These are phyloP conservation scores for Calycopis cecrops DNA, from an alignment of 1,140 invertebrate species.

Conservation along the genomic window DNA sequence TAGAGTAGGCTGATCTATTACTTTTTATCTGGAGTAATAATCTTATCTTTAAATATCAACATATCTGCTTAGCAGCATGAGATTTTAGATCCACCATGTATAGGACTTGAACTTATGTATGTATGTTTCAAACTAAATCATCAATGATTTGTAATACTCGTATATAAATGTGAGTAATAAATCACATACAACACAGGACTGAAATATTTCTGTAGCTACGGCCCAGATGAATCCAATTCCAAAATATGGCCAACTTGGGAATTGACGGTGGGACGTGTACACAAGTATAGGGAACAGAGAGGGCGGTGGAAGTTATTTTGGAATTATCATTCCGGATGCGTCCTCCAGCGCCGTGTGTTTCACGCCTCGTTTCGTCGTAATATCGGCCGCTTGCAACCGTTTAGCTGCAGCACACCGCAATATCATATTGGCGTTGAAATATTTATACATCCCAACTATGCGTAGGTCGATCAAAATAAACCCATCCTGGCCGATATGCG, in stretches of 20 bases:
- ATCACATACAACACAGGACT: conserved; percentile 5
- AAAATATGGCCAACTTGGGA: conserved; percentile 76
- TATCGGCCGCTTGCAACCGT: conserved; percentile 60
- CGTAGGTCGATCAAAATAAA: conserved; percentile 21
- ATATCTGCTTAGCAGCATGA: too few species aligned
- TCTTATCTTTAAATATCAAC: too few species aligned
- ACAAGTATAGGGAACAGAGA: conserved; percentile 54
- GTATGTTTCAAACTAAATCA: too few species aligned
- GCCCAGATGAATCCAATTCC: conserved; percentile 77
- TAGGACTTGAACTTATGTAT: too few species aligned
- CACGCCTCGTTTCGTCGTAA: conserved; percentile 68
- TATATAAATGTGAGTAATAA: neutral
- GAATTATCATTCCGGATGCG: conserved; percentile 75
- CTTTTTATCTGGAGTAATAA: too few species aligned
- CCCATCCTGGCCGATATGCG: conserved; percentile 15
- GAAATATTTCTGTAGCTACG: conserved; percentile 63
- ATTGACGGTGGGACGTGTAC: conserved; percentile 71
- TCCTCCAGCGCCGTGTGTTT: conserved; percentile 62
- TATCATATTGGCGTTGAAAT: conserved; percentile 47
- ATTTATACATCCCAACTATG: conserved; percentile 34
- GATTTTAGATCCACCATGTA: too few species aligned
- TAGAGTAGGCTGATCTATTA: too few species aligned
- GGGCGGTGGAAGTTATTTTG: conserved; percentile 68
- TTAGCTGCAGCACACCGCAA: conserved; percentile 45
- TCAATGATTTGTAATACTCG: neutral